These are phyloP conservation scores for Euzophera pinguis DNA, from an alignment of 2,888 invertebrate genomes.

Conservation along the genomic window DNA sequence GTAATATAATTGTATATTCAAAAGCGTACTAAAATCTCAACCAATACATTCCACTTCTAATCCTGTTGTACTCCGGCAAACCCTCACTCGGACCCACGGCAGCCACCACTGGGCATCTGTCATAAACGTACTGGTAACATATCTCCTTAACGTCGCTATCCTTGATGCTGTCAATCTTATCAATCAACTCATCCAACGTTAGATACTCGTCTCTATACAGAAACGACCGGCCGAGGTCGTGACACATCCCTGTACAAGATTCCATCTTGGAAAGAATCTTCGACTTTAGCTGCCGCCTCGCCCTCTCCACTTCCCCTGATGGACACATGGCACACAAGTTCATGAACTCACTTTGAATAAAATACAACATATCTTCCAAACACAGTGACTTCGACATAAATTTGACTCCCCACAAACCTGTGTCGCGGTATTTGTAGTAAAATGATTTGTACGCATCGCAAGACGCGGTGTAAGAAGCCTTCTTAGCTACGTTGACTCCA, in stretches of 20 bases:
- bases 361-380: conserved; percentile 53
- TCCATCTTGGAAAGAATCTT: conserved; percentile 38
- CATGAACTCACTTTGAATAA: conserved; percentile 61
- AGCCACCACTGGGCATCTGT: conserved; percentile 60
- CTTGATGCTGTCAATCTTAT: conserved; percentile 18
- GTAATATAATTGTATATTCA: no score
- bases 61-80: conserved; percentile 56
- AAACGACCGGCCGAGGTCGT: conserved; percentile 54
- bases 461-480: conserved; percentile 37
- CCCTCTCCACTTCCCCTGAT: conserved; percentile 48
- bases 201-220: conserved; percentile 30
- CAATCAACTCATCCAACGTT: conserved; percentile 22
- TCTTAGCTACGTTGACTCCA: conserved; percentile 43
- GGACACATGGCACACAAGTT: conserved; percentile 42
- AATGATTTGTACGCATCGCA: conserved; percentile 65
- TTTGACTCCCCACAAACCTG: conserved; percentile 73
- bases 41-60: conserved; percentile 57
- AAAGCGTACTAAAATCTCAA: conserved; percentile 40
- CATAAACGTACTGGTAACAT: conserved; percentile 50
- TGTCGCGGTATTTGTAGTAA: conserved; percentile 57
- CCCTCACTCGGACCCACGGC: conserved; percentile 65
- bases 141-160: conserved; percentile 24
- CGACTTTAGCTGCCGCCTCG: conserved; percentile 43
- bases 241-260: conserved; percentile 44
- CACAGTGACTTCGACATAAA: conserved; percentile 45